A percentile compares a stretch with the other conserved stretches of the same genome.
These are phyloP conservation scores for Lanistes nyassanus DNA, from an alignment of 1,140 invertebrate genomes.

Conservation along the genomic window DNA sequence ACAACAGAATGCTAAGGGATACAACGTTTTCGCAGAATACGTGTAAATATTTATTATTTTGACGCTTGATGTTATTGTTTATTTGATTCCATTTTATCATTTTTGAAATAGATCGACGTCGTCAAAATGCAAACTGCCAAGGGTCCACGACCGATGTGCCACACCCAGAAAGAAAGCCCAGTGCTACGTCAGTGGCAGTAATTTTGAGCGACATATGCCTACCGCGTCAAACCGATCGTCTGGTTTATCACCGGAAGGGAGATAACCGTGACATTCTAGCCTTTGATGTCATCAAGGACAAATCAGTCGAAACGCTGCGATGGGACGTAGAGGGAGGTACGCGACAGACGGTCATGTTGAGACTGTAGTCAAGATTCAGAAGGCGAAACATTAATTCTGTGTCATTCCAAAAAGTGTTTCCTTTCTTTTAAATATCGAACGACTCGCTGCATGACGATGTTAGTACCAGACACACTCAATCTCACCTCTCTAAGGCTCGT, in stretches of 20 bases:
- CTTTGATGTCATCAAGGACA: background rate
- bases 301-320: conserved; percentile 2
- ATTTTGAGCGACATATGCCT: conserved; percentile 13
- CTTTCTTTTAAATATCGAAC: too few relatives aligned
- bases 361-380: background rate
- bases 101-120: background rate
- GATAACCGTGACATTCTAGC: background rate
- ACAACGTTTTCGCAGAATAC: too few relatives aligned
- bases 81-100: background rate
- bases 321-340: conserved; percentile 8
- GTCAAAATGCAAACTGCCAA: background rate
- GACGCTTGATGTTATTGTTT: conserved; percentile 4
- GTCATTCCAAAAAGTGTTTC: too few relatives aligned
- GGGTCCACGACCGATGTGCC: background rate
- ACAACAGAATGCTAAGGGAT: too few relatives aligned
- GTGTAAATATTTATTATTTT: conserved; percentile 3
- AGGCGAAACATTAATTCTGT: background rate
- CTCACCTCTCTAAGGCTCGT: too few relatives aligned
- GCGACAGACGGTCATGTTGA: background rate
- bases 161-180: conserved; percentile 7
- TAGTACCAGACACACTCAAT: too few relatives aligned
- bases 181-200: conserved; percentile 10
- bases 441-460: too few relatives aligned
- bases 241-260: conserved; percentile 3
- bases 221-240: background rate